These are phyloP conservation scores for Rallus limicola DNA, from an alignment of 2,113 vertebrate genomes.

Conservation along the genomic window DNA sequence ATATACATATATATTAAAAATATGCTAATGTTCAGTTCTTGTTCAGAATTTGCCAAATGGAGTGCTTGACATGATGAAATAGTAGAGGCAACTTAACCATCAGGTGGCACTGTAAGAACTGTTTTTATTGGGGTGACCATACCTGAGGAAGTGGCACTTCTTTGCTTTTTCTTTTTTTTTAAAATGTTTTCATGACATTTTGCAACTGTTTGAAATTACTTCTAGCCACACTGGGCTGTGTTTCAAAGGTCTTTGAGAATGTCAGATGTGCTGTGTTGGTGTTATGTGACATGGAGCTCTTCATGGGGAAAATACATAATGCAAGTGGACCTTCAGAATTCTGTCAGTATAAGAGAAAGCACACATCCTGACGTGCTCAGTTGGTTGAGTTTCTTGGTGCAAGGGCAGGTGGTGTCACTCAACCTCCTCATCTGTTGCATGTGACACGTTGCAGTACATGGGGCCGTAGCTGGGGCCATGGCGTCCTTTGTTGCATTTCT, in stretches of 20 bases:
- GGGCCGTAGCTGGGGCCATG: background rate
- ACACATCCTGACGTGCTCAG: background rate
- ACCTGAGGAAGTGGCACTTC: background rate
- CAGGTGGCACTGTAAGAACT: conserved; percentile 68
- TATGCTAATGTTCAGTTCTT: background rate
- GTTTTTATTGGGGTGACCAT: background rate
- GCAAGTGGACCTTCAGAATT: background rate
- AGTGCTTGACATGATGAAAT: background rate
- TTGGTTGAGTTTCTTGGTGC: background rate
- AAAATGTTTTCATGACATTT: background rate
- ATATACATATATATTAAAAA: background rate
- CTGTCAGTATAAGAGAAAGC: background rate
- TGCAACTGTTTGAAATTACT: background rate
- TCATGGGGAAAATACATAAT: background rate
- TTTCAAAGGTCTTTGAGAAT: background rate
- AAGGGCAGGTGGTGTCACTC: background rate
- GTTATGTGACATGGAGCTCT: background rate
- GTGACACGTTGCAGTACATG: rapidly evolving
- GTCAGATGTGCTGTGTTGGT: rapidly evolving
- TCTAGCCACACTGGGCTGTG: background rate
- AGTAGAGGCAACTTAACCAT: conserved; percentile 18
- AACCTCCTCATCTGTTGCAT: background rate
- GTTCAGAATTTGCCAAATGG: background rate
- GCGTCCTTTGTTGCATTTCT: background rate
- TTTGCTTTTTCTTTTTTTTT: background rate